These are phyloP conservation scores for Philotrypesis tridentata DNA, from an alignment of 1,140 invertebrate species.

Conservation along the genomic window DNA sequence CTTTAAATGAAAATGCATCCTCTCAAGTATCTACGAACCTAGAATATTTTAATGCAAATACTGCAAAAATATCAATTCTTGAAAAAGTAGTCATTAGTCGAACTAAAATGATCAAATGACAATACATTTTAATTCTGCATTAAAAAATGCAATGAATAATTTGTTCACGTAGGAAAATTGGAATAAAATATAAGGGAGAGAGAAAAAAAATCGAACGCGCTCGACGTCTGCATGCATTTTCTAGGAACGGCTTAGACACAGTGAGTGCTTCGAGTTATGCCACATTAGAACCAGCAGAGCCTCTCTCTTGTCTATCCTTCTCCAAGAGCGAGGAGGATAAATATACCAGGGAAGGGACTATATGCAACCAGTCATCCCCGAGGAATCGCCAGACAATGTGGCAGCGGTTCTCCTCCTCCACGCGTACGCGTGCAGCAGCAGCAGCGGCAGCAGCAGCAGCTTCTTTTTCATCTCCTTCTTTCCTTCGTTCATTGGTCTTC, in stretches of 20 bases:
- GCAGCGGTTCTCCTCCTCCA: constrained; percentile 50
- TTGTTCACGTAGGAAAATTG: too few relatives aligned
- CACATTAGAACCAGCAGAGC: constrained; percentile 61
- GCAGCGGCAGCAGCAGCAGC: not conserved
- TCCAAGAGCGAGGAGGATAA: constrained; percentile 26
- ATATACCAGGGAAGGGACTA: constrained; percentile 58
- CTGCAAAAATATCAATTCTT: too few relatives aligned
- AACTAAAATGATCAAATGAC: too few relatives aligned
- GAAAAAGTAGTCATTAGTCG: too few relatives aligned
- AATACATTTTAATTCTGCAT: too few relatives aligned
- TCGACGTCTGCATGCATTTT: constrained; percentile 55
- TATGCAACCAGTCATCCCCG: constrained; percentile 70
- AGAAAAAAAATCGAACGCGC: not conserved
- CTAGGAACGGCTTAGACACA: constrained; percentile 65
- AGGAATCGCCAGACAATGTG: constrained; percentile 71
- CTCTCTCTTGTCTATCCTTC: not conserved
- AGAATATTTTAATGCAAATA: too few relatives aligned
- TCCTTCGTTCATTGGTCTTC: constrained; percentile 52
- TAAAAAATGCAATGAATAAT: too few relatives aligned
- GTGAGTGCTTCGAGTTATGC: constrained; percentile 65
- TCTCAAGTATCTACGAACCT: not conserved
- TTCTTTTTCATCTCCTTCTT: constrained; percentile 28
- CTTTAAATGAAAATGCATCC: not conserved
- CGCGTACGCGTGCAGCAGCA: not conserved
- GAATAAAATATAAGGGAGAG: not conserved